Conservation (phyloP, 2,888 invertebrate genomes). For the Merodon equestris region DNA sequence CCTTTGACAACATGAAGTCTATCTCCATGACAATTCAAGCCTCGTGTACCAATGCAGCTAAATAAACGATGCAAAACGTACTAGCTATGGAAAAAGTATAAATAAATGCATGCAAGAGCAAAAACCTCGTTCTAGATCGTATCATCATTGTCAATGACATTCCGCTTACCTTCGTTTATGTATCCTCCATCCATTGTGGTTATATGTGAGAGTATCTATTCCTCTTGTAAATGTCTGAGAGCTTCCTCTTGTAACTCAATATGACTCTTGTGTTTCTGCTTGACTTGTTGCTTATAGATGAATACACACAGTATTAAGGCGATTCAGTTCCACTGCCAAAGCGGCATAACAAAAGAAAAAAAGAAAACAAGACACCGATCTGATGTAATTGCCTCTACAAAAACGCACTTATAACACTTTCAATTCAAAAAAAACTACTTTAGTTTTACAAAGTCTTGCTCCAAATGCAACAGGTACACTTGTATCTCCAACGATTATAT, state of each 20-base stretch:
- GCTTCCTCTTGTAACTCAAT: slow-evolving; percentile 43
- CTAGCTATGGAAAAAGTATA: neutral
- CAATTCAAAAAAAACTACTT: slow-evolving; percentile 15
- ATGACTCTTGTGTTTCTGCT: slow-evolving; percentile 40
- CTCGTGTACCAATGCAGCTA: slow-evolving; percentile 18
- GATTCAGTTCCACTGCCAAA: slow-evolving; percentile 23
- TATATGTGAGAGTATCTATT: slow-evolving; percentile 17
- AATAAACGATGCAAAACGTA: neutral
- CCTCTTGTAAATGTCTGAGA: slow-evolving; percentile 15
- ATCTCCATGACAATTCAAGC: neutral
- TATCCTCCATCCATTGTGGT: slow-evolving; percentile 78
- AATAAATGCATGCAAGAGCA: slow-evolving; percentile 21
- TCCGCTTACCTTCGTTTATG: slow-evolving; percentile 77
- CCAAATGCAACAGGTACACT: slow-evolving; percentile 44
- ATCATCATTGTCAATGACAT: slow-evolving; percentile 49
- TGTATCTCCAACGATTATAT: slow-evolving; percentile 5
- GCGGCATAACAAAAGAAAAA: slow-evolving; percentile 9
- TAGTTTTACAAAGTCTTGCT: slow-evolving; percentile 30
- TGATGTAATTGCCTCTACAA: slow-evolving; percentile 50
- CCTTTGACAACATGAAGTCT: no score
- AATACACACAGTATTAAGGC: slow-evolving; percentile 10
- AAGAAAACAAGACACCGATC: slow-evolving; percentile 29
- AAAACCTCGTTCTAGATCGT: slow-evolving; percentile 36
- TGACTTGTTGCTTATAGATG: slow-evolving; percentile 39
- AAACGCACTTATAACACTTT: slow-evolving; percentile 12